phyloP scores from a whole-genome alignment of 1,140 invertebrate genomes.

The Leptinotarsa undecemlineata region DNA sequence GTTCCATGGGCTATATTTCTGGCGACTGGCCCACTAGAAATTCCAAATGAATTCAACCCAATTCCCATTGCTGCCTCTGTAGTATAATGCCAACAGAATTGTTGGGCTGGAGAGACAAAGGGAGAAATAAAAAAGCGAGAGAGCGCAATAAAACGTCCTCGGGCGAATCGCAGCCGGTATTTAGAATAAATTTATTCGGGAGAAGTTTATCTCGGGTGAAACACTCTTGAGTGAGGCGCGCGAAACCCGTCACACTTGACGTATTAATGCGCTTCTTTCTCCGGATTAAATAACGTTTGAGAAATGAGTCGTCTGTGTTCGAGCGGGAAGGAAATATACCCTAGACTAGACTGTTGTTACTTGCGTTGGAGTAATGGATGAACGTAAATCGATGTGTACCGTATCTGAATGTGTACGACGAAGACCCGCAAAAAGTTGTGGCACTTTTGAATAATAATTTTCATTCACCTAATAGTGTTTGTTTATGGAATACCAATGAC shows the following conservation, averaged over 20 bases:
- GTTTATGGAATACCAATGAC: no score
- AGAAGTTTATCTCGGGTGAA: slow-evolving; percentile 1
- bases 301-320: not conserved
- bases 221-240: not conserved
- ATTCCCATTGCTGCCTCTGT: not conserved
- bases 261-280: slow-evolving; percentile 1
- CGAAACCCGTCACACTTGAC: slow-evolving; percentile 4
- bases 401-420: no score
- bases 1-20: no score
- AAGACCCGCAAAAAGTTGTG: no score
- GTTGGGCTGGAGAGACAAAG: not conserved
- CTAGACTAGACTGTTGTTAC: not conserved
- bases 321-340: not conserved
- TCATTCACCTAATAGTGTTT: no score
- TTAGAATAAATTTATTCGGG: not conserved
- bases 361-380: not conserved
- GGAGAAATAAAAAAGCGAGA: slow-evolving; percentile 5
- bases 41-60: not conserved
- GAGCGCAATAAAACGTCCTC: not conserved
- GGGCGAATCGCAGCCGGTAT: slow-evolving; percentile 7
- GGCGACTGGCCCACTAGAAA: not conserved
- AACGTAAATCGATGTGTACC: not conserved
- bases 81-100: not conserved
- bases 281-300: not conserved
- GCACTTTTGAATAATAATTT: no score